Base-by-base conservation (phyloP, 2,888 invertebrate species). In the Dryococelus australis region DNA sequence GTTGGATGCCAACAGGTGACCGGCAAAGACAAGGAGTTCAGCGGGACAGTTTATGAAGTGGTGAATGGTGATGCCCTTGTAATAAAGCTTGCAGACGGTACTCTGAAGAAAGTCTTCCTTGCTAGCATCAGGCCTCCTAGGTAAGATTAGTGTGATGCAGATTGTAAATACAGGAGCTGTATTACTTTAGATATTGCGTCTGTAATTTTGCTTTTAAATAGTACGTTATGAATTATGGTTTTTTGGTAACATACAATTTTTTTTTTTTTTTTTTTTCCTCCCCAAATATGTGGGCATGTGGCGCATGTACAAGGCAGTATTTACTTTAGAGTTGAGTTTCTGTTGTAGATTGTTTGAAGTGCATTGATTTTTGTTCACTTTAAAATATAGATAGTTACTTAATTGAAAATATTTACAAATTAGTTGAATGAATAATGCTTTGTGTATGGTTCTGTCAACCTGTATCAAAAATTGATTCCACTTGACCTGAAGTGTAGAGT, bases 91-190 rank as follows among this genome's bases (percentile, higher is more conserved):
- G 93, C 95, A 43, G 97, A 96, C 91, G 97, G 96, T 78, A 94
- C 95, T 78, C 93, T 95, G 81, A 97, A 97, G 92, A 99, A 99
- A 93, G 96, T 99, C 84, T 99, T 99, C 93, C 94, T 99, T 89
- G 97, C 99, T 51, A 98, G 99, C 92, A 97, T 99, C 91, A 95
- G 99, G 90, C 97, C 99, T 86, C 99, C 99, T 78, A 96, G 97
- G 92, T 97, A 96, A 92, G 91, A 93, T 26, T 87, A 84, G 35
- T 35, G 35, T 35, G 35, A 35, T 35, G 35, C 35, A 1, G 35
- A 35, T 35, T 35, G 35, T 9, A 84, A 35, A 27, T 84, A 35
- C 24, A 8, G 28, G 51, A 51, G 51, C 51, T 51, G 8, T 51
- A 4, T n/a, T n/a, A n/a, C 1, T 35, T 4, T 35, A 35, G 35